Evolutionary conservation across 1,140 invertebrate species (phyloP).

Genomic region (Tetramorium parvispinum): DNA sequence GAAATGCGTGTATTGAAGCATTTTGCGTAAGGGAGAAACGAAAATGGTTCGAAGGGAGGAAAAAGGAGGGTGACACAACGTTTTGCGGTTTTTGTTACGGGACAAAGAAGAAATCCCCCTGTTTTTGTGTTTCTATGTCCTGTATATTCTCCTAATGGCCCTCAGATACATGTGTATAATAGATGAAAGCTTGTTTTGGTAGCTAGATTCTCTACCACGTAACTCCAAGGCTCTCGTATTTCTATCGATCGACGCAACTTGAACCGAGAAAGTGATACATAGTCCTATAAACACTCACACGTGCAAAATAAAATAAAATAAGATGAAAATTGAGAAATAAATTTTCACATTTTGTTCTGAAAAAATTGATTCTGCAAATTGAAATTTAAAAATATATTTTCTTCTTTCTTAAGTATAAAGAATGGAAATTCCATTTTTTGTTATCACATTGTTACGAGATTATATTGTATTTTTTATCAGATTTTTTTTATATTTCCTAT

Average conservation of each 20-base stretch:
- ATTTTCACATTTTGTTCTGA: not conserved
- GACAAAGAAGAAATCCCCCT: slow-evolving; percentile 14
- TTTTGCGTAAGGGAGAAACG: not conserved
- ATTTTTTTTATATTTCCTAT: not conserved
- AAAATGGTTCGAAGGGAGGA: not conserved
- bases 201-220: not conserved
- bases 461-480: not conserved
- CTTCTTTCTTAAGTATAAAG: not conserved
- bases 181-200: slow-evolving; percentile 21
- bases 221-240: not conserved
- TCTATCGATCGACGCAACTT: not conserved
- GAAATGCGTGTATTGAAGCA: not conserved
- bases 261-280: not conserved
- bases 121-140: not conserved
- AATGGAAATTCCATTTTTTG: not conserved
- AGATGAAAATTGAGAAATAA: not conserved
- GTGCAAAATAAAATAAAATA: not conserved
- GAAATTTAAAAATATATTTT: not conserved
- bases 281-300: not conserved
- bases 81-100: slow-evolving; percentile 30
- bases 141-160: slow-evolving; percentile 21
- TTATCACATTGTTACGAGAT: not conserved
- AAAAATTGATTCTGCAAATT: not conserved
- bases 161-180: slow-evolving; percentile 16
- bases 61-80: not conserved